Conservation (phyloP, 2,797 vertebrate genomes). For the Oryzias sinensis region DNA sequence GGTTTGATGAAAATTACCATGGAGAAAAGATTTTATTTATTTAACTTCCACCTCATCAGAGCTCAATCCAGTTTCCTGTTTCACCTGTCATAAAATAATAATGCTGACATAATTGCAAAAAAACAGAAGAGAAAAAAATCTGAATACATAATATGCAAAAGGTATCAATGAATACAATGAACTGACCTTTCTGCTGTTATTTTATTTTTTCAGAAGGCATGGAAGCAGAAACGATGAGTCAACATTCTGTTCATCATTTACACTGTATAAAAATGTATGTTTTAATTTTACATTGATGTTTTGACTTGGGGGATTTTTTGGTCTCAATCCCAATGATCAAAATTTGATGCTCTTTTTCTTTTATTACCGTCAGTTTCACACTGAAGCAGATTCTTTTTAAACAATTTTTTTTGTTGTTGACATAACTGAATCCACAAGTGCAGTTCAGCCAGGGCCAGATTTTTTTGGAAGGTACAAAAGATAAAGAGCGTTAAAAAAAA, state of each 20-base stretch:
- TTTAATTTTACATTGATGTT: slow-evolving; percentile 32
- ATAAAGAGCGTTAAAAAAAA: too few relatives aligned
- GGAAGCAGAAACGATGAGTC: slow-evolving; percentile 23
- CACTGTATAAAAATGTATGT: slow-evolving; percentile 32
- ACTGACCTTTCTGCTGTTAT: too few relatives aligned
- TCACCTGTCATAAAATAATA: slow-evolving; percentile 20
- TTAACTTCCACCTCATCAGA: slow-evolving; percentile 67
- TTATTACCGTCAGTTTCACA: too few relatives aligned
- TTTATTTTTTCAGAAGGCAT: background rate
- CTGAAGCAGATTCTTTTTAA: too few relatives aligned
- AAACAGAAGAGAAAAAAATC: background rate
- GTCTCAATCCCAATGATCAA: slow-evolving; percentile 14
- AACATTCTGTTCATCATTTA: slow-evolving; percentile 13
- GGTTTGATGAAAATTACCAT: slow-evolving; percentile 74
- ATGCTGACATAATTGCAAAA: slow-evolving; percentile 12
- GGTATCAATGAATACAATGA: too few relatives aligned
- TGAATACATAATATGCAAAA: too few relatives aligned
- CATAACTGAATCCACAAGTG: too few relatives aligned
- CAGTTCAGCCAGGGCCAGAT: too few relatives aligned
- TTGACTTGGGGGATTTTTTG: slow-evolving; percentile 19
- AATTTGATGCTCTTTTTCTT: too few relatives aligned
- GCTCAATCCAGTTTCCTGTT: slow-evolving; percentile 34
- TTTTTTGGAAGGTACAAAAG: too few relatives aligned
- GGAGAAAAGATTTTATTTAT: slow-evolving; percentile 72
- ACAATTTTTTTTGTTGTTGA: too few relatives aligned